These are phyloP conservation scores for Heterochromis multidens DNA, from an alignment of 2,113 vertebrate species.

Conservation along the genomic window DNA sequence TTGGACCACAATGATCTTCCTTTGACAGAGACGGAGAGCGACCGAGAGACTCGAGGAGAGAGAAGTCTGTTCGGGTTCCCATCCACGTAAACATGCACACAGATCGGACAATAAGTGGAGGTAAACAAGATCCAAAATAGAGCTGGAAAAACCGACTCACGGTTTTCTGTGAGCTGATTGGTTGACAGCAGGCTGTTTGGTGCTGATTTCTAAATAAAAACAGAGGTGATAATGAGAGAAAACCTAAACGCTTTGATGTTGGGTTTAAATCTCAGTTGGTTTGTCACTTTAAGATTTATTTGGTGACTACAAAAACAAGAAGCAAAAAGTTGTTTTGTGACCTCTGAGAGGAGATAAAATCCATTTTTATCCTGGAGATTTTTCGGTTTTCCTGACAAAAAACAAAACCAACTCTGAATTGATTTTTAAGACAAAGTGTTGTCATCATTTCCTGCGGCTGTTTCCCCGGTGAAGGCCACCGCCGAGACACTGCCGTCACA, in stretches of 20 bases:
- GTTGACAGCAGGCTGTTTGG: not conserved
- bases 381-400: not conserved
- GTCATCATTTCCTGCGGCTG: not conserved
- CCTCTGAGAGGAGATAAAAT: not conserved
- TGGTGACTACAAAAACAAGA: not conserved
- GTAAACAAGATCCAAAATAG: constrained; percentile 26
- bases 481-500: not conserved
- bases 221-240: no score
- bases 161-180: not conserved
- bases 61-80: not conserved
- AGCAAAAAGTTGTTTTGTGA: not conserved
- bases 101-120: not conserved
- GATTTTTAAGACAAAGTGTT: not conserved
- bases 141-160: not conserved
- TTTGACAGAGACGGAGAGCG: constrained; percentile 67
- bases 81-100: not conserved
- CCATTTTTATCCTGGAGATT: not conserved
- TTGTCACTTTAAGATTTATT: not conserved
- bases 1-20: constrained; percentile 93
- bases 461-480: not conserved
- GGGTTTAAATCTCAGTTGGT: not conserved
- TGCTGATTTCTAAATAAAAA: no score
- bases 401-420: not conserved
- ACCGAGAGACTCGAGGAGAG: constrained; percentile 22
- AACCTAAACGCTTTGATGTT: not conserved